Evolutionary conservation across 2,113 vertebrate genomes (phyloP), one percentile per base, ranked within the genome.

Genomic region (Chloebia gouldiae): DNA sequence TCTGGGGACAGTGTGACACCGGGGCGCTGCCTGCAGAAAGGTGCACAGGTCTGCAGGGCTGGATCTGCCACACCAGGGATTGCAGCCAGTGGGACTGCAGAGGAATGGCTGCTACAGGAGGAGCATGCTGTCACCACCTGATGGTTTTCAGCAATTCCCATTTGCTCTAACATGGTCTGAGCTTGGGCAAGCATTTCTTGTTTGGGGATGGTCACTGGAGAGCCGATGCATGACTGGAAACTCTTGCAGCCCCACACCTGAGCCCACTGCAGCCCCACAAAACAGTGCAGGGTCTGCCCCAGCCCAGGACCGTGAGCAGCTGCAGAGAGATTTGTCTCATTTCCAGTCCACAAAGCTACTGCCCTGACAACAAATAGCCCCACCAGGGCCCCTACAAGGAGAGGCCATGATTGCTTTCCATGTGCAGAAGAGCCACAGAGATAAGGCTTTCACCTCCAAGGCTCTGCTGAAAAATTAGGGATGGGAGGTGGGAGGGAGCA

Each of bases 381-480:
- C 60, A 15, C 37, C 49, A 61, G 63, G 71, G 23, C 42, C 83
- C 18, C 86, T 85, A 65, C 77, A 80, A 72, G 57, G 56, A 81
- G 79, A 65, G 63, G 77, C 82, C 61, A 40, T 11, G 24, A 71
- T 85, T 70, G 49, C 72, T 91, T 87, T 91, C 71, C 3, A 0
- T 15, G 65, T 42, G 75, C 90, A 25, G 81, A 59, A 88, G 49
- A 82, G 37, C 61, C 42, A 39, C 54, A 23, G 25, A 93, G 95
- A 96, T 95, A 94, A 96, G 88, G 51, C 85, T 91, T 90, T 95
- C 94, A 93, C 94, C 96, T 95, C 95, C 80, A 47, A 85, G 90
- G 92, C 93, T 86, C 85, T 77, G 92, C 47, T 94, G 86, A 96
- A 94, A 95, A 96, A 96, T 95, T 87, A 88, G 91, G 91, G 68